Percentiles rank a stretch among this genome's conserved stretches.
Evolutionary conservation across 2,888 invertebrate genomes (phyloP).

Genomic region (Tiphia femorata): DNA sequence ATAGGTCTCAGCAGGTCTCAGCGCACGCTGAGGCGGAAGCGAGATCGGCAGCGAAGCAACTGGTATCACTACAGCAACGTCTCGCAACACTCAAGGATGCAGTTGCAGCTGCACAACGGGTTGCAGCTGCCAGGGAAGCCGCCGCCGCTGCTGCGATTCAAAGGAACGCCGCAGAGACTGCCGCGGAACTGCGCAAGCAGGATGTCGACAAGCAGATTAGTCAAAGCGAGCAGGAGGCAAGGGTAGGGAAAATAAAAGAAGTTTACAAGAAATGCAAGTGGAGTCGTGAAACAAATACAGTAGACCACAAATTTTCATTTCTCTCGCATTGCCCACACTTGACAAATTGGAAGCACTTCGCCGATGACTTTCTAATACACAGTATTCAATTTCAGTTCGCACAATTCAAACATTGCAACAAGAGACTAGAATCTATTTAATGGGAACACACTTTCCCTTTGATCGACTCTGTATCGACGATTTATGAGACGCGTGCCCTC

Average conservation of each 20-base stretch:
- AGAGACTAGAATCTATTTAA: no score
- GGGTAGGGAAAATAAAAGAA: conserved; percentile 48
- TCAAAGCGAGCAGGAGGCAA: conserved; percentile 63
- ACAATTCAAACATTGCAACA: no score
- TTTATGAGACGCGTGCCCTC: no score
- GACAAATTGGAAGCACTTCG: no score
- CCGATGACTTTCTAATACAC: no score
- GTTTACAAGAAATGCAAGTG: no score
- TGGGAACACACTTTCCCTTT: no score
- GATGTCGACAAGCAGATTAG: conserved; percentile 66
- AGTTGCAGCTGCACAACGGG: conserved; percentile 79
- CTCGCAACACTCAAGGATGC: conserved; percentile 79
- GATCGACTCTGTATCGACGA: no score
- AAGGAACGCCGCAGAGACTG: conserved; percentile 78
- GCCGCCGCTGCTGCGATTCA: conserved; percentile 81
- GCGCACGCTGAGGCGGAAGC: conserved; percentile 61
- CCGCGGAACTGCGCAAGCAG: conserved; percentile 77
- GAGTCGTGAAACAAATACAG: no score
- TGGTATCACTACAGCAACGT: conserved; percentile 74
- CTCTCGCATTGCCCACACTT: no score
- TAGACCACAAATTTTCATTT: background rate
- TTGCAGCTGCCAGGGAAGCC: conserved; percentile 80
- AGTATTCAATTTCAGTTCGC: no score
- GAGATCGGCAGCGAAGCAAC: conserved; percentile 74
- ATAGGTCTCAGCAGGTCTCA: conserved; percentile 62